A percentile compares a stretch with the other conserved stretches of the same genome.
phyloP scores from a whole-genome alignment of 1,140 invertebrate genomes.

The Cyrtorhinus lividipennis region DNA sequence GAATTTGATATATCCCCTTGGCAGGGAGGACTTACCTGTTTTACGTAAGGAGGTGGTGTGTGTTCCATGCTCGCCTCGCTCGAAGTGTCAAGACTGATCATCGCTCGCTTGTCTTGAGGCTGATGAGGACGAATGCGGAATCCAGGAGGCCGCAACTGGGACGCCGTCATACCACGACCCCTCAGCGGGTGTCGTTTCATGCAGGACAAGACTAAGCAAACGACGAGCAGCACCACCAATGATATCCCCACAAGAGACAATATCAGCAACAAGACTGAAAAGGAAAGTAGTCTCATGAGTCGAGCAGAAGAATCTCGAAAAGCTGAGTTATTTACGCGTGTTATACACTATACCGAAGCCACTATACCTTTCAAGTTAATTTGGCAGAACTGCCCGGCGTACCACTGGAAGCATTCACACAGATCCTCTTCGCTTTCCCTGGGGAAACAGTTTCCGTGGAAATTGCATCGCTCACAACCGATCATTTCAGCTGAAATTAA shows the following conservation, averaged over 20 bases:
- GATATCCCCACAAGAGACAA: slow-evolving; percentile 54
- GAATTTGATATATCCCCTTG: too few relatives aligned
- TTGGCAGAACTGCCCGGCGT: slow-evolving; percentile 62
- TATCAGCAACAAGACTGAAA: slow-evolving; percentile 55
- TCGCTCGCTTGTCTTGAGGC: slow-evolving; percentile 48
- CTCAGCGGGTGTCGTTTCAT: slow-evolving; percentile 32
- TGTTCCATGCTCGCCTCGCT: slow-evolving; percentile 58
- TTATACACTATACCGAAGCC: too few relatives aligned
- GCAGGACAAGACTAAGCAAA: slow-evolving; percentile 55
- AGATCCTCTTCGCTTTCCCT: slow-evolving; percentile 42
- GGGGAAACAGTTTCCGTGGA: slow-evolving; percentile 64
- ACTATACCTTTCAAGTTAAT: slow-evolving; percentile 73
- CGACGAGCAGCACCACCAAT: slow-evolving; percentile 47
- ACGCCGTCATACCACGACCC: slow-evolving; percentile 14
- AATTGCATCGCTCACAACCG: slow-evolving; percentile 67
- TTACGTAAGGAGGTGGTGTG: slow-evolving; percentile 35
- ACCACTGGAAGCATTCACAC: slow-evolving; percentile 78
- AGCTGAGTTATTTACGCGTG: too few relatives aligned
- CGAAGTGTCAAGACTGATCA: slow-evolving; percentile 57
- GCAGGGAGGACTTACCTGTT: slow-evolving; percentile 27
- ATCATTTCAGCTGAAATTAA: slow-evolving; percentile 42
- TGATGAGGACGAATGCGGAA: slow-evolving; percentile 29
- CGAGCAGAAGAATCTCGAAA: too few relatives aligned
- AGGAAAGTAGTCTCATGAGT: too few relatives aligned
- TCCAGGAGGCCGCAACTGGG: slow-evolving; percentile 23